Percentiles rank a stretch among this genome's conserved stretches.
Evolutionary conservation across 2,797 vertebrate species (phyloP).

Genomic region (Enteromius unitaeniatus): DNA sequence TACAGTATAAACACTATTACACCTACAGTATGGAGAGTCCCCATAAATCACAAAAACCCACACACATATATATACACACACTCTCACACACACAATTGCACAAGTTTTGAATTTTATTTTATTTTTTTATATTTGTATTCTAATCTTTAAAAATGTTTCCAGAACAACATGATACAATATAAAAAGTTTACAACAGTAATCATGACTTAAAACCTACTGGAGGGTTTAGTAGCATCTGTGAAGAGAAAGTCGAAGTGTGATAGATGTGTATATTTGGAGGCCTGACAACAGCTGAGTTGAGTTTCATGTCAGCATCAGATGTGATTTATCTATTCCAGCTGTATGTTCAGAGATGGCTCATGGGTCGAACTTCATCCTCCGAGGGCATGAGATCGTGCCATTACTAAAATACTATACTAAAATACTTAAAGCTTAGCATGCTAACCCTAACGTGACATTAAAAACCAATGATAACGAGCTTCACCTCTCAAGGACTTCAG

Average conservation of each 20-base stretch:
- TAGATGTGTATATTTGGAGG: conserved; percentile 4
- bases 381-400: neutral
- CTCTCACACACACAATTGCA: too few species aligned
- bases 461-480: conserved; percentile 32
- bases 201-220: neutral
- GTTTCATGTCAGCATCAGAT: conserved; percentile 27
- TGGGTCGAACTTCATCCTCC: neutral
- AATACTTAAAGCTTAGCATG: conserved; percentile 8
- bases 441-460: conserved; percentile 44
- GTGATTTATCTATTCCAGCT: conserved; percentile 44
- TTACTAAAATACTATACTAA: neutral
- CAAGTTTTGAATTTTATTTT: too few species aligned
- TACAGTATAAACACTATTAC: too few species aligned
- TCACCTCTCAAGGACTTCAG: conserved; percentile 19
- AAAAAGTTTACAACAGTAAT: neutral
- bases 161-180: neutral
- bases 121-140: too few species aligned
- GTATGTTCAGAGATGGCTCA: conserved; percentile 8
- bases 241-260: neutral
- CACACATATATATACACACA: too few species aligned
- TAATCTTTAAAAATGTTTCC: neutral
- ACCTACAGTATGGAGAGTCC: too few species aligned
- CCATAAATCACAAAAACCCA: too few species aligned
- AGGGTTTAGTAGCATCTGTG: neutral
- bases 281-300: conserved; percentile 30